A percentile compares a stretch with the other conserved stretches of the same genome.
Conservation (phyloP, 2,113 vertebrate genomes). For the Danionella cerebrum region DNA sequence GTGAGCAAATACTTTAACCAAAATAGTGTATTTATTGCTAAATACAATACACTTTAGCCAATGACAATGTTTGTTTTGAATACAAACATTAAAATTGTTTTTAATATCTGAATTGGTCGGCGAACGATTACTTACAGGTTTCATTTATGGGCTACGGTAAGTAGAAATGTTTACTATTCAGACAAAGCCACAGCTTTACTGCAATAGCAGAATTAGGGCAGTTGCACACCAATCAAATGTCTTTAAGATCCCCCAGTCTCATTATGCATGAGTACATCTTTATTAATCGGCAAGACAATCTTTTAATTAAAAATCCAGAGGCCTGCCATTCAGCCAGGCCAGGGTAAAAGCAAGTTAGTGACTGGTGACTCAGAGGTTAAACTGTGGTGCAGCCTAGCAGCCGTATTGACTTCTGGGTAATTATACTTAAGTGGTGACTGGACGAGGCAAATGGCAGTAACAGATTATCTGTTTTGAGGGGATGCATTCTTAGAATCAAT, state of each 20-base stretch:
- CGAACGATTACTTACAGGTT: no score
- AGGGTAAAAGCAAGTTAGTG: background rate
- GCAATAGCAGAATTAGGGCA: background rate
- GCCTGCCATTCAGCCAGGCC: slow-evolving; percentile 2
- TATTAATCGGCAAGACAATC: slow-evolving; percentile 29
- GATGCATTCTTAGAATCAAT: slow-evolving; percentile 70
- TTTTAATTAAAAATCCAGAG: slow-evolving; percentile 29
- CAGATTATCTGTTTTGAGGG: slow-evolving; percentile 61
- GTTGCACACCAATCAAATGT: background rate
- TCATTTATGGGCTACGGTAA: background rate
- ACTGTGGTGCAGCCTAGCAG: slow-evolving; percentile 18
- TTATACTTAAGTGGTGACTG: slow-evolving; percentile 64
- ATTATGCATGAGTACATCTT: slow-evolving; percentile 16
- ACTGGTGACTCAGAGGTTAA: slow-evolving; percentile 42
- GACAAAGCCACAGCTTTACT: background rate
- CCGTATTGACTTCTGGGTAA: slow-evolving; percentile 55
- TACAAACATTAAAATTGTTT: no score
- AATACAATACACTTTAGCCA: no score
- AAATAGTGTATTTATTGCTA: no score
- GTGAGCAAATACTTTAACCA: no score
- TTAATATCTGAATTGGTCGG: no score
- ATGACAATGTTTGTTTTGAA: no score
- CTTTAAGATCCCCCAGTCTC: background rate
- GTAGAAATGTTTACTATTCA: background rate
- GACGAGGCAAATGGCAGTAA: slow-evolving; percentile 61